phyloP scores from a whole-genome alignment of 2,113 vertebrate genomes.

The Rhynchopsitta pachyrhyncha region DNA sequence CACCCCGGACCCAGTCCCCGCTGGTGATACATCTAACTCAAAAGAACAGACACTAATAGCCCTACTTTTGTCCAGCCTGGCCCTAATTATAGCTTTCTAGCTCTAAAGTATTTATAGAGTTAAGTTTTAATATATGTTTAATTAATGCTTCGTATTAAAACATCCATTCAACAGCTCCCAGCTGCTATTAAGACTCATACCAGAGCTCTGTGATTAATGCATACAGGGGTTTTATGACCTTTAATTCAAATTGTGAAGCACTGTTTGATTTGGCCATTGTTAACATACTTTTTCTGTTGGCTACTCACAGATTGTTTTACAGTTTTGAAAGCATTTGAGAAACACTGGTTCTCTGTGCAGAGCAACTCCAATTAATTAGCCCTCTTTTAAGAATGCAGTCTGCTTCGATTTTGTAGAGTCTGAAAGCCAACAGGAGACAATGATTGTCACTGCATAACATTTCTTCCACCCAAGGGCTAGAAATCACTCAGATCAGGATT shows the following conservation, averaged over 20 bases:
- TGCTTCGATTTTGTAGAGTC: neutral
- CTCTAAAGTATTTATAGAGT: slow-evolving; percentile 15
- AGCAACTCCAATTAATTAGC: slow-evolving; percentile 24
- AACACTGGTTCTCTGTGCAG: slow-evolving; percentile 35
- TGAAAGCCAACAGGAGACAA: slow-evolving; percentile 30
- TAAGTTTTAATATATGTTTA: slow-evolving; percentile 49
- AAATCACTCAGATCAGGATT: slow-evolving; percentile 19
- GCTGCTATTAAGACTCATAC: slow-evolving; percentile 56
- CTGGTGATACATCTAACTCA: neutral
- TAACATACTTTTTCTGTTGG: slow-evolving; percentile 45
- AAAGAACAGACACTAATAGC: neutral
- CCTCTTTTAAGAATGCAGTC: neutral
- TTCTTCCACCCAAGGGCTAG: neutral
- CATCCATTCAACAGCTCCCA: slow-evolving; percentile 19
- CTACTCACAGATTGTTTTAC: slow-evolving; percentile 48
- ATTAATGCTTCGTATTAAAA: slow-evolving; percentile 49
- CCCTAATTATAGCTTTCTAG: neutral
- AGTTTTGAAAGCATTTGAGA: slow-evolving; percentile 43
- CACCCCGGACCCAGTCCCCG: neutral
- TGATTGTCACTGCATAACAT: neutral
- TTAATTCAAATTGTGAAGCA: slow-evolving; percentile 60
- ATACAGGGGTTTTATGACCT: slow-evolving; percentile 55
- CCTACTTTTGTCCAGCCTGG: neutral
- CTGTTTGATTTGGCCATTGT: slow-evolving; percentile 67
- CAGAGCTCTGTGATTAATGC: slow-evolving; percentile 43